Evolutionary conservation across 2,888 invertebrate genomes (phyloP), one percentile per base, ranked within the genome.

Genomic region (Netelia virgata): DNA sequence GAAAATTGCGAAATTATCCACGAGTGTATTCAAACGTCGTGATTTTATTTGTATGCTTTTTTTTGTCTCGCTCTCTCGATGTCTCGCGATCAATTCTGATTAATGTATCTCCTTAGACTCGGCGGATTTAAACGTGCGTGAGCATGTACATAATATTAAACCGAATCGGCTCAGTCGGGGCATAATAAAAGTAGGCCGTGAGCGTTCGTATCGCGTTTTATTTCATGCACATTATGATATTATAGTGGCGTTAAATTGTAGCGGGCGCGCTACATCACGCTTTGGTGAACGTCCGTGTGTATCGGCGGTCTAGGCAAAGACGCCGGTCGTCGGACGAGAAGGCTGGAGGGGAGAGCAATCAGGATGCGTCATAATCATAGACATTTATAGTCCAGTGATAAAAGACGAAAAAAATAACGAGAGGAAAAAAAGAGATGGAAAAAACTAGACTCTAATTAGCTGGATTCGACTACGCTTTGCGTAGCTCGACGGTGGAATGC

Each of bases 311-410:
- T 10, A 47, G 5, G 23, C 14, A 61, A n/a, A 61, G 36, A n/a
- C 28, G 28, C 28, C 28, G 18, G 59, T 57, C 16, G 57, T 18
- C 9, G 3, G 57, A 20, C n/a, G 5, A 36, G 36, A 20, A 11
- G n/a, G 23, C 14, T n/a, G 16, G 63, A 23, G 57, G 43, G 57
- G 43, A 76, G 20, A 70, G 47, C 9, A 10, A 50, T 11, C 16
- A 10, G 63, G 43, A 72, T 66, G 72, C 70, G 75, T 79, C 83
- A 83, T 79, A 50, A 72, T 75, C 74, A 66, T 80, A 72, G 72
- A 83, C 76, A 83, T 72, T 41, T 72, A 74, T 69, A 73, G 66
- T 61, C 36, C 28, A 61, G 64, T 20, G 70, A 80, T 64, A 47
- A 68, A 72, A 61, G 28, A 76, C 59, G 47, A 75, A 61, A 50